Evolutionary conservation across 1,140 invertebrate species (phyloP), one percentile per base, ranked within the genome.

Genomic region (Gerris buenoi): DNA sequence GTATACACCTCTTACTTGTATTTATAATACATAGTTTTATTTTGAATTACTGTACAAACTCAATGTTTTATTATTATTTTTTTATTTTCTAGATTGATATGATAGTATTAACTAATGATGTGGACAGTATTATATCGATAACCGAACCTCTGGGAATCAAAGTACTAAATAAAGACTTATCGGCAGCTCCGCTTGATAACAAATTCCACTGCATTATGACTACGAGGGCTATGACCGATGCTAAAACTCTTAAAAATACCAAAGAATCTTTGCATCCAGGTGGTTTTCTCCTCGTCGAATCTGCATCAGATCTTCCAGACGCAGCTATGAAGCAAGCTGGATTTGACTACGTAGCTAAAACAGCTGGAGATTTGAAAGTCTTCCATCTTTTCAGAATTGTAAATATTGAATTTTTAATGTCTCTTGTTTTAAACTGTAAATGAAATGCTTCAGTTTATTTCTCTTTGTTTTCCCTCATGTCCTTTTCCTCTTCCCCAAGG

Each of bases 161-260:
- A 72, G 76, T 82, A 1, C 64, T 77, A 0, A 73, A 75, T 15
- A 85, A 84, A 70, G 82, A 88, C 73, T 73, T 81, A 0, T 73
- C 74, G 0, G 76, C 75, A 26, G 77, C 68, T 65, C 78, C 80
- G 1, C 77, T 87, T 1, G 87, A 86, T 18, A 64, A 70, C 77
- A 85, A 74, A 84, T 87, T 83, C 64, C 84, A 90, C 71, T 76
- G 88, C 10, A 79, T 83, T 18, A 74, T 88, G 25, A 83, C 81
- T 5, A 79, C 81, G 23, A 86, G 90, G 72, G 75, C 86, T 25
- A 75, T 76, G 1, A 23, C 57, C 0, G n/a, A 22, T 60, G 26
- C 23, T 60, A 3, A 60, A 60, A 25, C 58, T 25, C 23, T 60
- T 5, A 14, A 33, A 28, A 64, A 33, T n/a, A n/a, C 33, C 63